These are phyloP conservation scores for Harpagus bidentatus DNA, from an alignment of 2,113 vertebrate genomes.

Conservation along the genomic window DNA sequence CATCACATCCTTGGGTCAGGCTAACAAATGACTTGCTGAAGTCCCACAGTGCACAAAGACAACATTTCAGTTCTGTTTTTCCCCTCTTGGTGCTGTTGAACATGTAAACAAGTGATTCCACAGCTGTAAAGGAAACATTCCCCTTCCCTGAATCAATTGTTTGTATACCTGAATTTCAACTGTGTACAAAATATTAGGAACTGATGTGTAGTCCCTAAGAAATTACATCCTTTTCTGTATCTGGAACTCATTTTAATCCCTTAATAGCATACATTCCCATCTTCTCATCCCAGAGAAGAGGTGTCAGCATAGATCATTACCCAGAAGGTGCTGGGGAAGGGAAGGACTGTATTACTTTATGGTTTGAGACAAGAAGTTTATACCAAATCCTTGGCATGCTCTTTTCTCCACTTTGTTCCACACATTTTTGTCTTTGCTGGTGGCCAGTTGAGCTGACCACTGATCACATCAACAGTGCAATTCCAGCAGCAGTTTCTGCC, in stretches of 20 bases:
- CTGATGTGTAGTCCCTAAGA: neutral
- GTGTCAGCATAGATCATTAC: neutral
- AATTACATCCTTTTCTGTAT: neutral
- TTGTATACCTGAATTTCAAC: neutral
- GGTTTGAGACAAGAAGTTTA: neutral
- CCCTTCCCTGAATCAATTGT: neutral
- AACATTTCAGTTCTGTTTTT: neutral
- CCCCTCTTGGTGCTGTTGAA: neutral
- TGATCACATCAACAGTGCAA: neutral
- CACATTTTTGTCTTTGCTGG: neutral
- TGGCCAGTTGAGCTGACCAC: neutral
- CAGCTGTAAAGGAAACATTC: neutral
- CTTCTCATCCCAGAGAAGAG: neutral
- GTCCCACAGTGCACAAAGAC: neutral
- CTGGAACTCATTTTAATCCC: neutral
- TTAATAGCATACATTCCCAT: no score
- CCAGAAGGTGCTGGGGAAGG: neutral
- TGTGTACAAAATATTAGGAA: neutral
- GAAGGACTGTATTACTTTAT: neutral
- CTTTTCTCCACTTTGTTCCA: neutral
- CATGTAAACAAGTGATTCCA: rapidly evolving
- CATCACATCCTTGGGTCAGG: rapidly evolving
- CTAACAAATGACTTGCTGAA: neutral
- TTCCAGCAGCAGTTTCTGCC: neutral
- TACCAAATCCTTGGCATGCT: neutral